Evolutionary conservation across 2,113 vertebrate genomes (phyloP), one percentile per base, ranked within the genome.

Genomic region (Beaufortia kweichowensis): DNA sequence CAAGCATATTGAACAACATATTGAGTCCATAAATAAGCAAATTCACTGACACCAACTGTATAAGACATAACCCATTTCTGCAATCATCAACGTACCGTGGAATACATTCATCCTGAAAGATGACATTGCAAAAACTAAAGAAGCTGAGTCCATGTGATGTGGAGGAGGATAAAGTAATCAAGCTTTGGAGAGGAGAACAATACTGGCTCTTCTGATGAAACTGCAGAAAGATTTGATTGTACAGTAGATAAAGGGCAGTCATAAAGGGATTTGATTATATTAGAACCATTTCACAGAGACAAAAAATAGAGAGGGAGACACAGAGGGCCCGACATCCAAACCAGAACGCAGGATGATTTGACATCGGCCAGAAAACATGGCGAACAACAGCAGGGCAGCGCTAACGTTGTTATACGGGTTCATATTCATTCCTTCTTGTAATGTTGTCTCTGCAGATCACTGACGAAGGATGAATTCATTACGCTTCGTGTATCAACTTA

Each of bases 381-480:
- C 43, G 29, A 8, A 68, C 41, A 48, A 10, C 41, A 70, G 15
- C 50, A 19, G 35, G 28, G 28, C 56, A 33, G 43, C 23, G 28
- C 56, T 62, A 55, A 70, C 1, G 2, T 46, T 23, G 59, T 70
- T 68, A 80, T 31, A 48, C 46, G 50, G 57, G 29, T 26, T 69
- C n/a, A 69, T 55, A 69, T 53, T 61, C 57, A 39, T 60, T 23
- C 26, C 5, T 75, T 12, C 29, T 50, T 12, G 26, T 41, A 59
- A 43, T 66, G 53, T 41, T 33, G 19, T 57, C 28, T 57, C 26
- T n/a, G 59, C 8, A 55, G 59, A 57, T 26, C 50, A 63, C n/a
- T 28, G 41, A 67, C 26, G 35, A 57, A 43, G 33, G 73, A 57
- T 35, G 66, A 63, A 56, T 76, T 76, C 26, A 75, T 76, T 80